phyloP scores from a whole-genome alignment of 2,113 vertebrate genomes.

The Australoheros scitulus region DNA sequence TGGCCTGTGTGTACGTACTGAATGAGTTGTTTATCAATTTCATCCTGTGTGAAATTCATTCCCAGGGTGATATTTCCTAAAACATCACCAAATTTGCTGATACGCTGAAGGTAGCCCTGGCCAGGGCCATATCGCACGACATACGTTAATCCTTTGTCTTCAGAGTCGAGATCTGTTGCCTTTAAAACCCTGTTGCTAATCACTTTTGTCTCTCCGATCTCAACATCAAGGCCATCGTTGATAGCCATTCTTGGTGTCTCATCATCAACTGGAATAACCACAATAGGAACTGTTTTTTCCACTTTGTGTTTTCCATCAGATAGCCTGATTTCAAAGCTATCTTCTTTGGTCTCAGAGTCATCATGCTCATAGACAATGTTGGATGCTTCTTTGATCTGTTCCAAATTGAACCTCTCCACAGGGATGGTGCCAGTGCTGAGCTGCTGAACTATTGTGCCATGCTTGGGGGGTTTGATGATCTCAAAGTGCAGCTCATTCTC shows the following conservation, averaged over 20 bases:
- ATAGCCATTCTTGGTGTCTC: slow-evolving; percentile 94
- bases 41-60: slow-evolving; percentile 95
- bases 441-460: slow-evolving; percentile 89
- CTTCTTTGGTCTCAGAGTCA: slow-evolving; percentile 91
- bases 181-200: slow-evolving; percentile 87
- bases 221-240: slow-evolving; percentile 93
- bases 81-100: slow-evolving; percentile 76
- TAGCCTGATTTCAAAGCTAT: slow-evolving; percentile 88
- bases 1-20: slow-evolving; percentile 89
- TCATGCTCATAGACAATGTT: slow-evolving; percentile 95
- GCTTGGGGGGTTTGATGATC: slow-evolving; percentile 84
- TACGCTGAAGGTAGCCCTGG: slow-evolving; percentile 86
- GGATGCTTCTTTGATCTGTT: slow-evolving; percentile 89
- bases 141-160: slow-evolving; percentile 88
- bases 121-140: slow-evolving; percentile 86
- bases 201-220: slow-evolving; percentile 89
- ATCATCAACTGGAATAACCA: slow-evolving; percentile 92
- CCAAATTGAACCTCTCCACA: slow-evolving; percentile 85
- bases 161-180: slow-evolving; percentile 94
- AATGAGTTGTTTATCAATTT: slow-evolving; percentile 89
- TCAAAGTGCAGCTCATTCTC: slow-evolving; percentile 84
- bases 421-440: slow-evolving; percentile 85
- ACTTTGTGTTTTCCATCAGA: slow-evolving; percentile 87
- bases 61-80: slow-evolving; percentile 88
- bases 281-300: slow-evolving; percentile 83